These are phyloP conservation scores for Conus canariensis DNA, from an alignment of 2,888 invertebrate species.

Conservation along the genomic window DNA sequence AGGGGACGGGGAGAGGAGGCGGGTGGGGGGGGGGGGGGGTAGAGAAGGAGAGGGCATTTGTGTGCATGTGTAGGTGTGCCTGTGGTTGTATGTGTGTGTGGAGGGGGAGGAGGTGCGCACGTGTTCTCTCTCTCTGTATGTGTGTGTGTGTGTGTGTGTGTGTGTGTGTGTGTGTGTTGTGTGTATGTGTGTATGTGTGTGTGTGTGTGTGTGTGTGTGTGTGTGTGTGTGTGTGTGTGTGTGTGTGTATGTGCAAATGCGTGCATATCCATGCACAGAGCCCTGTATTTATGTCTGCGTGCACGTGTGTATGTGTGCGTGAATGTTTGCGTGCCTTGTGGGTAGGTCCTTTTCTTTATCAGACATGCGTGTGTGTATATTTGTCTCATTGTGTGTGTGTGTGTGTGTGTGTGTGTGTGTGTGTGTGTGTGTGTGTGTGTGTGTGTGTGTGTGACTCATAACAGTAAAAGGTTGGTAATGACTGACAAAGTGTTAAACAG, in stretches of 20 bases:
- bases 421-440: too few species aligned
- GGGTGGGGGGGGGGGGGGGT: too few species aligned
- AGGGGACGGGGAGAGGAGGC: too few species aligned
- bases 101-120: background rate
- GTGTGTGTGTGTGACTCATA: too few species aligned
- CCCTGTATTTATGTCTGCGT: background rate
- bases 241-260: background rate
- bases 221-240: conserved; percentile 25
- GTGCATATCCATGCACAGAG: background rate
- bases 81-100: background rate
- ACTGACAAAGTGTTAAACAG: too few species aligned
- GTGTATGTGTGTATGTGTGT: background rate
- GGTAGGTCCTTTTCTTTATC: too few species aligned
- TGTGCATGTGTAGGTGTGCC: background rate
- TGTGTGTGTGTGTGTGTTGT: background rate
- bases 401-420: too few species aligned
- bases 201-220: conserved; percentile 5
- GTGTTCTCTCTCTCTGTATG: too few species aligned
- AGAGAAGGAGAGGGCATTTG: too few species aligned
- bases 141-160: background rate
- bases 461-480: too few species aligned
- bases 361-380: too few species aligned
- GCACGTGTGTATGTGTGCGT: background rate
- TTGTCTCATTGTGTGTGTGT: too few species aligned
- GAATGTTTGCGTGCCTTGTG: background rate